A percentile compares a stretch with the other conserved stretches of the same genome.
phyloP scores from a whole-genome alignment of 1,140 invertebrate genomes.

The Nebria ingens region DNA sequence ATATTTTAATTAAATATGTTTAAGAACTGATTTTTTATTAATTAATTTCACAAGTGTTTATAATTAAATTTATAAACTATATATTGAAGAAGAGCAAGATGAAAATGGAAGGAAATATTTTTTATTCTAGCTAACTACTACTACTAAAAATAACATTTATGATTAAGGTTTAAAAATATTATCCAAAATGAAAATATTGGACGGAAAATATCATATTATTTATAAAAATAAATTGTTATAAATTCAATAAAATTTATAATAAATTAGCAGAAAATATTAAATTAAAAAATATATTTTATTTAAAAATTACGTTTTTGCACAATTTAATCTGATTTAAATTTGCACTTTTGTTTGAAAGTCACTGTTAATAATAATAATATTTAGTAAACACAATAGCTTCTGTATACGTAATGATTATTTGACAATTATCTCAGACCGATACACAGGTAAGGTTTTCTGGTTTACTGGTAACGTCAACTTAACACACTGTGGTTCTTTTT shows the following conservation, averaged over 20 bases:
- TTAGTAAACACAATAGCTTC: too few relatives aligned
- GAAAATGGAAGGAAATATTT: too few relatives aligned
- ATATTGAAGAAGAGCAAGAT: neutral
- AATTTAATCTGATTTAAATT: too few relatives aligned
- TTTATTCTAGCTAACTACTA: too few relatives aligned
- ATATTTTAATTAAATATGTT: too few relatives aligned
- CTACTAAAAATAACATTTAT: too few relatives aligned
- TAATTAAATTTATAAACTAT: neutral
- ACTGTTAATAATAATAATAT: too few relatives aligned
- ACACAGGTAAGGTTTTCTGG: neutral
- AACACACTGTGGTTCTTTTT: constrained; percentile 5
- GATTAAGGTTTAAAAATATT: too few relatives aligned
- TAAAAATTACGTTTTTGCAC: neutral
- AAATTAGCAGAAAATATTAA: neutral
- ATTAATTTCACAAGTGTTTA: neutral
- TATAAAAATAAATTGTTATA: too few relatives aligned
- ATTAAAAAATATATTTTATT: neutral
- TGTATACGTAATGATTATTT: neutral
- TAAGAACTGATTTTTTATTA: neutral
- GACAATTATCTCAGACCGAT: neutral
- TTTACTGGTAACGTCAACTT: neutral
- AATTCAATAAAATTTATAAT: too few relatives aligned
- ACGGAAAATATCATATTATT: too few relatives aligned
- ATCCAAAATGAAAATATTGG: too few relatives aligned
- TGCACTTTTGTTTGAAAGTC: neutral